Base-by-base conservation (phyloP, 1,140 invertebrate genomes). In the Lucilia sericata region DNA sequence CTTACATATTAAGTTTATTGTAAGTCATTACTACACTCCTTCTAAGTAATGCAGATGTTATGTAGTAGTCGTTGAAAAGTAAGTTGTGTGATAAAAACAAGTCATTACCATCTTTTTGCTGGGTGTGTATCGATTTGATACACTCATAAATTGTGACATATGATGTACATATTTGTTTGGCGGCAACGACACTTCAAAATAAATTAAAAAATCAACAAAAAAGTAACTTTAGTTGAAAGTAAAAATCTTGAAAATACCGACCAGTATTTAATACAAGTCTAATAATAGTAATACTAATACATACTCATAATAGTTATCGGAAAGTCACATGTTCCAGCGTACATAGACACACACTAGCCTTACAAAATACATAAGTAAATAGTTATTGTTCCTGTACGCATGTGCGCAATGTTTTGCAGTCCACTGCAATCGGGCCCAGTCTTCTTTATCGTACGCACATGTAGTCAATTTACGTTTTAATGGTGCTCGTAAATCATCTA, bases 401-500 rank as follows among this genome's bases (percentile, higher is more conserved):
- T 82, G 81, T 19, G 60, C 34, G 81, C 49, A 82, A 14, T 34
- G 12, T 17, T 12, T n/a, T 9, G 51, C 55, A 34, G 21, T 30
- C 42, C 25, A 70, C n/a, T 60, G 30, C 30, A 13, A 60, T 13
- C 60, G 83, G 36, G 51, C 30, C 70, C 5, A 5, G 65, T 70
- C 65, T 60, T 84, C 65, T 19, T 80, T 51, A 51, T 83, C 82
- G 60, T 76, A 65, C 84, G 76, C 76, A 76, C 74, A 74, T 83
- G 83, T 49, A 76, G 83, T 70, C 51, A 83, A 80, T 85, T 78
- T 83, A 78, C 74, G 82, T 85, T 84, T 85, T 85, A 85, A 84
- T 85, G 78, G 84, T 75, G 60, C 55, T 84, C 84, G 65, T 85
- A 85, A 85, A 85, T 85, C 84, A 85, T 83, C 84, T 81, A 85